Evolutionary conservation across 2,888 invertebrate genomes (phyloP).

Genomic region (Nyleta sp.): DNA sequence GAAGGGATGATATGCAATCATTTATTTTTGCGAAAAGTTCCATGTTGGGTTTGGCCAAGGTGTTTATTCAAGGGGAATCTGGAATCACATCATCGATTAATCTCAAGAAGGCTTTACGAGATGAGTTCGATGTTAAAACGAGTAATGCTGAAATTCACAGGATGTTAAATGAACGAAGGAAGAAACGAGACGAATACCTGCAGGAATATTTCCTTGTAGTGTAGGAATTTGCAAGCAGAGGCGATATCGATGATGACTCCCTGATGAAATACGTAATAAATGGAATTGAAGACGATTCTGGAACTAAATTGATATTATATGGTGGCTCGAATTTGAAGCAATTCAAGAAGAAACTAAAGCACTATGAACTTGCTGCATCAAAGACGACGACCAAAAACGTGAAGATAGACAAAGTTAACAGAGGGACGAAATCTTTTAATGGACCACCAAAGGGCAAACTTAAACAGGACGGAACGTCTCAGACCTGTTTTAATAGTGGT

Average conservation of each 20-base stretch:
- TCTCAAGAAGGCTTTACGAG: background rate
- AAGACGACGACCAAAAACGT: background rate
- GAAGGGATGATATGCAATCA: too few relatives aligned
- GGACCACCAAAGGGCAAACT: too few relatives aligned
- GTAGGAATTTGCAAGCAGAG: slow-evolving; percentile 6
- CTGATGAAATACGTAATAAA: too few relatives aligned
- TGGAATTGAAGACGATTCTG: too few relatives aligned
- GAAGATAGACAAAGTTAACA: background rate
- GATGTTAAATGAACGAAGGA: background rate
- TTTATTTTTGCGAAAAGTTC: too few relatives aligned
- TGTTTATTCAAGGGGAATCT: slow-evolving; percentile 1
- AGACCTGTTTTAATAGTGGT: slow-evolving; percentile 1
- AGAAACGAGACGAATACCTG: background rate
- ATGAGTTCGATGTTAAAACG: slow-evolving; percentile 1
- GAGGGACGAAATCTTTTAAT: background rate
- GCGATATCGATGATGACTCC: background rate
- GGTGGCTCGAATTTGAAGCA: background rate
- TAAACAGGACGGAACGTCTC: background rate
- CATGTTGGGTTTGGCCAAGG: slow-evolving; percentile 8
- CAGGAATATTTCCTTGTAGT: slow-evolving; percentile 13
- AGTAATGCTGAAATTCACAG: slow-evolving; percentile 2
- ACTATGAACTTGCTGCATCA: background rate
- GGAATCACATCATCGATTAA: slow-evolving; percentile 7
- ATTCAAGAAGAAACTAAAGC: slow-evolving; percentile 4
- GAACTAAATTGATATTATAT: too few relatives aligned